Evolutionary conservation across 2,888 invertebrate genomes (phyloP).

Genomic region (Pammene aurita): DNA sequence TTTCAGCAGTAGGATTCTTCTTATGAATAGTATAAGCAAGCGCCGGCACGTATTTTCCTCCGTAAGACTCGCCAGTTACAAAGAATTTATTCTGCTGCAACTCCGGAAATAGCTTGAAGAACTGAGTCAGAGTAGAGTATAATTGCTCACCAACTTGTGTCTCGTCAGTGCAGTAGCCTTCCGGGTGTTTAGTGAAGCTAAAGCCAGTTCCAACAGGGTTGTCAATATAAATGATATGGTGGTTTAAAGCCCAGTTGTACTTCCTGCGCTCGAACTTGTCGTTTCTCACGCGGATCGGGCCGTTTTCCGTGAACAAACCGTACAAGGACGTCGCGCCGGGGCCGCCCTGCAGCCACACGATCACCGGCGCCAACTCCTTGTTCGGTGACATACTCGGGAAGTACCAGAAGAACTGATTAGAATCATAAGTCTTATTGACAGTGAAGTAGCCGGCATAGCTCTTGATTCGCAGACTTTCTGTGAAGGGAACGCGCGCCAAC

Average conservation of each 20-base stretch:
- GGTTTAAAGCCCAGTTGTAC: conserved; percentile 90
- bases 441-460: conserved; percentile 94
- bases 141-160: conserved; percentile 91
- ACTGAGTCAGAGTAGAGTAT: conserved; percentile 89
- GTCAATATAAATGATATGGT: conserved; percentile 94
- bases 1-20: conserved; percentile 83
- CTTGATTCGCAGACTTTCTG: conserved; percentile 82
- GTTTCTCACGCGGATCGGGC: conserved; percentile 83
- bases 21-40: conserved; percentile 88
- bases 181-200: conserved; percentile 91
- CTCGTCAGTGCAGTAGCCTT: conserved; percentile 91
- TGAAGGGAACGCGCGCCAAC: conserved; percentile 82
- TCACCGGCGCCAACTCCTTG: conserved; percentile 85
- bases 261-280: conserved; percentile 83
- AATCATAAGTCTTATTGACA: conserved; percentile 89
- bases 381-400: conserved; percentile 87
- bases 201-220: conserved; percentile 97
- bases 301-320: conserved; percentile 93
- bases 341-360: conserved; percentile 94
- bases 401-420: conserved; percentile 96
- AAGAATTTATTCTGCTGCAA: conserved; percentile 90
- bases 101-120: conserved; percentile 92
- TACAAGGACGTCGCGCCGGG: conserved; percentile 91
- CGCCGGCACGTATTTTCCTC: conserved; percentile 90
- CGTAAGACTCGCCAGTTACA: conserved; percentile 95